phyloP scores from a whole-genome alignment of 2,113 vertebrate genomes.

The Chaetodon trifascialis region DNA sequence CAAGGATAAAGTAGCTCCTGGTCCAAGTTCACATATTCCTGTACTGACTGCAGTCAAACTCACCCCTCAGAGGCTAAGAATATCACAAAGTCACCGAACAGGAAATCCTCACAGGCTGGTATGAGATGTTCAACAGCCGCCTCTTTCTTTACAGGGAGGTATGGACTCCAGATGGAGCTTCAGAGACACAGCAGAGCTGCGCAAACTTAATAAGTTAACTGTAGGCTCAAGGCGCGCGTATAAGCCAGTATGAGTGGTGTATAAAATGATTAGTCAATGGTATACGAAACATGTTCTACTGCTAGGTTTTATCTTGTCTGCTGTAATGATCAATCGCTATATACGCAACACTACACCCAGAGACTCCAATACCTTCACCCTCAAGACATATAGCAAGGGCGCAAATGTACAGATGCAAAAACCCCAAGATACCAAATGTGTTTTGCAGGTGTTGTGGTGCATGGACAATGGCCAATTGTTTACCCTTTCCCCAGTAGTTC shows the following conservation, averaged over 20 bases:
- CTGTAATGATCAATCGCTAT: neutral
- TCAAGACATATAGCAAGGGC: slow-evolving; percentile 21
- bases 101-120: slow-evolving; percentile 34
- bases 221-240: neutral
- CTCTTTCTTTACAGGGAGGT: slow-evolving; percentile 23
- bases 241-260: neutral
- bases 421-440: slow-evolving; percentile 23
- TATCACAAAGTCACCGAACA: slow-evolving; percentile 15
- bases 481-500: slow-evolving; percentile 21
- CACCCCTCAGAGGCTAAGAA: slow-evolving; percentile 1
- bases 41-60: neutral
- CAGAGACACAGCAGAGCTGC: slow-evolving; percentile 8
- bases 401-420: slow-evolving; percentile 26
- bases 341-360: neutral
- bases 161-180: slow-evolving; percentile 26
- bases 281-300: neutral
- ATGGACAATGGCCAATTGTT: slow-evolving; percentile 66
- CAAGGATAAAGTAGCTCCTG: slow-evolving; percentile 11
- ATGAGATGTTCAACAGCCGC: slow-evolving; percentile 17
- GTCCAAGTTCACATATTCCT: slow-evolving; percentile 10
- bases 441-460: slow-evolving; percentile 60
- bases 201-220: neutral
- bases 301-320: neutral
- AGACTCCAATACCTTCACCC: neutral
- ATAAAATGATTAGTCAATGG: neutral